Percentiles rank a stretch among this genome's conserved stretches.
These are phyloP conservation scores for Porites divaricata DNA, from an alignment of 92 coral and sea anemone species.

Conservation along the genomic window DNA sequence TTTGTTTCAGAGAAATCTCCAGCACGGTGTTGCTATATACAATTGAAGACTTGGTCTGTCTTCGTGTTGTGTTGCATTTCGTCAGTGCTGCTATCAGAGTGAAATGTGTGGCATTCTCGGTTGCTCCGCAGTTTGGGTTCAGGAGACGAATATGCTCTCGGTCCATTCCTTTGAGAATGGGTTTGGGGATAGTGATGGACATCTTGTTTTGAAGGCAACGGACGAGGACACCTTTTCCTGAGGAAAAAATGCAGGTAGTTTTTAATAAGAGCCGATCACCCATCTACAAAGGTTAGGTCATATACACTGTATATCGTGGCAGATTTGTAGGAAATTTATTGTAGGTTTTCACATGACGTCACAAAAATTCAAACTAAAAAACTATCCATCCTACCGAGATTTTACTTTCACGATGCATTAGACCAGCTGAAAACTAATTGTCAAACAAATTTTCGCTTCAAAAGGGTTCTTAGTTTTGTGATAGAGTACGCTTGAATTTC, in stretches of 20 bases:
- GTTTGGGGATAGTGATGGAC: slow-evolving; percentile 25
- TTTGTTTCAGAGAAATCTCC: slow-evolving; percentile 6
- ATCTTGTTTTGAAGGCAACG: slow-evolving; percentile 13
- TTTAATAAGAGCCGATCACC: not conserved
- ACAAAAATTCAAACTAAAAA: no score
- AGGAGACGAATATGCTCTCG: slow-evolving; percentile 32
- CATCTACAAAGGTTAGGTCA: not conserved
- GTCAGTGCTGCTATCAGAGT: slow-evolving; percentile 23
- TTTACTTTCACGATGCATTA: no score
- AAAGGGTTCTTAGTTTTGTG: no score
- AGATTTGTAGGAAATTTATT: no score
- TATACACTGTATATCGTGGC: no score
- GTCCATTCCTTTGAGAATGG: slow-evolving; percentile 29
- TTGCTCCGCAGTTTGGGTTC: slow-evolving; percentile 27
- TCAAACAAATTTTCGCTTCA: no score
- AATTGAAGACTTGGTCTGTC: slow-evolving; percentile 17
- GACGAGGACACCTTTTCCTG: slow-evolving; percentile 8
- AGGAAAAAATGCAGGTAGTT: not conserved
- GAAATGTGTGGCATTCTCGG: slow-evolving; percentile 24
- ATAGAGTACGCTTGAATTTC: no score
- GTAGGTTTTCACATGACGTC: no score
- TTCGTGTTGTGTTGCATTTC: slow-evolving; percentile 3
- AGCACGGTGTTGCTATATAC: slow-evolving; percentile 29
- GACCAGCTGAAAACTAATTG: no score
- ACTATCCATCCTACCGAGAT: no score